phyloP scores from a whole-genome alignment of 2,113 vertebrate species.

The Seriola quinqueradiata region DNA sequence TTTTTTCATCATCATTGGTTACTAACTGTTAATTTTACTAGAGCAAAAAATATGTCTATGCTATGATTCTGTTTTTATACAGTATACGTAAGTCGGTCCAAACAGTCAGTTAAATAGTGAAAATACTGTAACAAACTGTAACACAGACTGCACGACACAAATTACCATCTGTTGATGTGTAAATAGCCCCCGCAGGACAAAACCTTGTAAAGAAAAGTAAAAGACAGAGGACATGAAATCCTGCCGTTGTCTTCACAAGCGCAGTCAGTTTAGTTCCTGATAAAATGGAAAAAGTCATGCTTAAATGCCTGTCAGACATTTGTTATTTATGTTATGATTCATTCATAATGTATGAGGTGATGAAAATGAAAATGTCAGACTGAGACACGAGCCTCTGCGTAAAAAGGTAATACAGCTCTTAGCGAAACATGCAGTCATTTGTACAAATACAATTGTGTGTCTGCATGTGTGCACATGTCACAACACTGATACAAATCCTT shows the following conservation, averaged over 20 bases:
- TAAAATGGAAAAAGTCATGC: conserved; percentile 56
- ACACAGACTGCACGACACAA: conserved; percentile 21
- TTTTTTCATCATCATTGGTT: background rate
- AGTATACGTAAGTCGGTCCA: background rate
- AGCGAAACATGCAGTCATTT: conserved; percentile 52
- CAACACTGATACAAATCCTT: conserved; percentile 30
- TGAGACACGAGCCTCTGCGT: conserved; percentile 48
- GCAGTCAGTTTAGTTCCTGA: conserved; percentile 44
- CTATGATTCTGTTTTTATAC: too few species aligned
- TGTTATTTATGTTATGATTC: conserved; percentile 75
- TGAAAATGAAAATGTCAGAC: conserved; percentile 79
- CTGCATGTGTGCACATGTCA: conserved; percentile 11
- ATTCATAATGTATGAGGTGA: conserved; percentile 79
- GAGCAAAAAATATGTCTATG: background rate
- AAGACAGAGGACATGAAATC: background rate
- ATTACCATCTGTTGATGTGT: conserved; percentile 30
- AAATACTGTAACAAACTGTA: conserved; percentile 7
- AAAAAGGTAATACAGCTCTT: conserved; percentile 45
- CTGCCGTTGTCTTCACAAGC: conserved; percentile 19
- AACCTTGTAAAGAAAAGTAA: conserved; percentile 2
- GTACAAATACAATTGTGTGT: conserved; percentile 3
- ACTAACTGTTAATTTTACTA: background rate
- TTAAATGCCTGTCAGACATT: conserved; percentile 74
- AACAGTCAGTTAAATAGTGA: background rate
- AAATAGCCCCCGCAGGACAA: conserved; percentile 18